phyloP scores from a whole-genome alignment of 2,797 vertebrate species.

The Huso huso region DNA sequence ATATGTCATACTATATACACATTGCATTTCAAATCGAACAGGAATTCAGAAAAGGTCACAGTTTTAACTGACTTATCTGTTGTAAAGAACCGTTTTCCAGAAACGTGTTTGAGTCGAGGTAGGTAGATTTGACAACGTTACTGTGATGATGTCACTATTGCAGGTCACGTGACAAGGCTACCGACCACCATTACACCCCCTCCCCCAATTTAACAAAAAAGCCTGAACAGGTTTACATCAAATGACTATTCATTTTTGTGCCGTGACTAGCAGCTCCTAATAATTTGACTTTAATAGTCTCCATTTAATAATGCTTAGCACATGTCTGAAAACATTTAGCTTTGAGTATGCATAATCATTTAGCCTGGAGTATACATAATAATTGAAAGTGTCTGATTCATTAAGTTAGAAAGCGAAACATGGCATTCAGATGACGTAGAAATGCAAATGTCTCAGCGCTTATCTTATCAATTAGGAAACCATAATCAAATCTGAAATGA shows the following conservation, averaged over 20 bases:
- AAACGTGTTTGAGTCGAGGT: too few relatives aligned
- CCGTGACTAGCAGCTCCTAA: constrained; percentile 32
- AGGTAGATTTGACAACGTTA: too few relatives aligned
- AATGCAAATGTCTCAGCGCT: constrained; percentile 37
- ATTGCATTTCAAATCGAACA: too few relatives aligned
- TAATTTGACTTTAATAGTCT: constrained; percentile 44
- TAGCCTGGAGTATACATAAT: constrained; percentile 43
- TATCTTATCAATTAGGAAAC: constrained; percentile 59
- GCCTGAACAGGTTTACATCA: constrained; percentile 43
- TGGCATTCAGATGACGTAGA: constrained; percentile 32
- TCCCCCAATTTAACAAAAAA: constrained; percentile 24
- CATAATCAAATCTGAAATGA: constrained; percentile 53
- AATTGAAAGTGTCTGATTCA: constrained; percentile 48
- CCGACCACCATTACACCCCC: constrained; percentile 30
- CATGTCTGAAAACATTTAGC: constrained; percentile 26
- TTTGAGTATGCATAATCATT: constrained; percentile 45
- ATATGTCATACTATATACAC: too few relatives aligned
- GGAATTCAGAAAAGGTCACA: too few relatives aligned
- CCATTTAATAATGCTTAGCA: constrained; percentile 40
- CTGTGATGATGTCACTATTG: constrained; percentile 50
- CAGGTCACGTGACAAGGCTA: constrained; percentile 49
- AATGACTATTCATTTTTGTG: constrained; percentile 31
- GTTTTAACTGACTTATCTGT: too few relatives aligned
- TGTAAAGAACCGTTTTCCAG: too few relatives aligned
- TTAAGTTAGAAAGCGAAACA: constrained; percentile 33